These are phyloP conservation scores for Augochlorella aurata DNA, from an alignment of 2,888 invertebrate species.

Conservation along the genomic window DNA sequence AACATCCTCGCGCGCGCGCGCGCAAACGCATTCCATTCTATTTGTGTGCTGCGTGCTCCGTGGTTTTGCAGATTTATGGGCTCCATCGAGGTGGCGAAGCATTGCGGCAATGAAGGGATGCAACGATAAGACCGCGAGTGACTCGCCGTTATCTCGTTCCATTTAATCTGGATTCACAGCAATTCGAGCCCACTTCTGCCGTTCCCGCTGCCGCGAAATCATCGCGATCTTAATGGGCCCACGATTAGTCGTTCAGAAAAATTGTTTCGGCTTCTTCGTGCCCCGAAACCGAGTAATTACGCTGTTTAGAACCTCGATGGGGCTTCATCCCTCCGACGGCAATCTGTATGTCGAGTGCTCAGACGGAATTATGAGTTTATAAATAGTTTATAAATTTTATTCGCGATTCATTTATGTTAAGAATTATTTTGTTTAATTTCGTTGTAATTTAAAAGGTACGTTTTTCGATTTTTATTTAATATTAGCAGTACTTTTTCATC, in stretches of 20 bases:
- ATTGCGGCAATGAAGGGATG: slow-evolving; percentile 36
- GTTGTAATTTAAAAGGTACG: too few relatives aligned
- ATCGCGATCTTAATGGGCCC: background rate
- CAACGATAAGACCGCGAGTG: slow-evolving; percentile 27
- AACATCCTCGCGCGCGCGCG: slow-evolving; percentile 22
- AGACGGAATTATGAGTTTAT: too few relatives aligned
- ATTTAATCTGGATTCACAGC: slow-evolving; percentile 25
- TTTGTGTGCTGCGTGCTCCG: slow-evolving; percentile 39
- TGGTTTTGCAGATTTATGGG: slow-evolving; percentile 44
- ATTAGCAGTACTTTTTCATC: too few relatives aligned
- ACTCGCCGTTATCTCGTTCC: slow-evolving; percentile 30
- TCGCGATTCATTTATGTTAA: too few relatives aligned
- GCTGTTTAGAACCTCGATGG: too few relatives aligned
- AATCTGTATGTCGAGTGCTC: too few relatives aligned
- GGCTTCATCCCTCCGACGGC: too few relatives aligned
- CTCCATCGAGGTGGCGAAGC: slow-evolving; percentile 38
- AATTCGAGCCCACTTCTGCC: slow-evolving; percentile 9
- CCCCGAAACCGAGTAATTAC: too few relatives aligned
- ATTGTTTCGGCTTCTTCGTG: background rate
- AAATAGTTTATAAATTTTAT: too few relatives aligned
- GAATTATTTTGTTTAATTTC: too few relatives aligned
- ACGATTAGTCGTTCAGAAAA: background rate
- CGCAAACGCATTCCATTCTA: slow-evolving; percentile 42
- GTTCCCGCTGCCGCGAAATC: background rate
- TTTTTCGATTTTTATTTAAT: too few relatives aligned